These are phyloP conservation scores for Amazonetta brasiliensis DNA, from an alignment of 2,797 vertebrate species.

Conservation along the genomic window DNA sequence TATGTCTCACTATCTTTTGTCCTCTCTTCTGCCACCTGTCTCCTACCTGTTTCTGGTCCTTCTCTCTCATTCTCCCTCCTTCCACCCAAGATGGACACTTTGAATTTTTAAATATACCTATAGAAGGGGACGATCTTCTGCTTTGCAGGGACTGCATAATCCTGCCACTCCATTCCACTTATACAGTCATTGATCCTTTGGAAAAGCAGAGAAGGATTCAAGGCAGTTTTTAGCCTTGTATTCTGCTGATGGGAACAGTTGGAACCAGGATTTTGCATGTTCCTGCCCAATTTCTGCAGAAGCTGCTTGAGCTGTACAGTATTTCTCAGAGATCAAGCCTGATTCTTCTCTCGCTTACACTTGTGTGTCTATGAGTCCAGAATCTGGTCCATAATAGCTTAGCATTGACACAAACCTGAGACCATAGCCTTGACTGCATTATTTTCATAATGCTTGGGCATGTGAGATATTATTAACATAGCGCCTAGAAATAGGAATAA, in stretches of 20 bases:
- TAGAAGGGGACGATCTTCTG: neutral
- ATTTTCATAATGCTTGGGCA: slow-evolving; percentile 34
- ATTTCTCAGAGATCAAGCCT: slow-evolving; percentile 57
- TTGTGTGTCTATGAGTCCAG: slow-evolving; percentile 49
- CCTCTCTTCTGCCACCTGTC: slow-evolving; percentile 44
- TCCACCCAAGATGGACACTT: slow-evolving; percentile 11
- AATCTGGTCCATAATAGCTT: neutral
- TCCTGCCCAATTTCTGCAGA: neutral
- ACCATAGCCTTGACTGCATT: neutral
- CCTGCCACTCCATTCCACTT: neutral
- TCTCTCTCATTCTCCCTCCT: slow-evolving; percentile 61
- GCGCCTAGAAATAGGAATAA: slow-evolving; percentile 11
- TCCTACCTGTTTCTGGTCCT: slow-evolving; percentile 42
- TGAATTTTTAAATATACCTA: slow-evolving; percentile 37
- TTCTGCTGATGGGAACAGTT: neutral
- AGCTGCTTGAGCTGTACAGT: neutral
- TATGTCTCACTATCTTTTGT: slow-evolving; percentile 52
- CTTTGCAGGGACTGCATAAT: slow-evolving; percentile 39
- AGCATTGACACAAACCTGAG: neutral
- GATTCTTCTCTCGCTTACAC: slow-evolving; percentile 54
- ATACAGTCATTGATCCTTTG: neutral
- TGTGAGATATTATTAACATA: slow-evolving; percentile 37
- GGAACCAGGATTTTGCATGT: slow-evolving; percentile 36
- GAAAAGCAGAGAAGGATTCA: neutral
- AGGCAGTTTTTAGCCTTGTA: neutral